Base-by-base conservation (phyloP, 2,888 invertebrate species). In the Heteromyza rotundicornis region DNA sequence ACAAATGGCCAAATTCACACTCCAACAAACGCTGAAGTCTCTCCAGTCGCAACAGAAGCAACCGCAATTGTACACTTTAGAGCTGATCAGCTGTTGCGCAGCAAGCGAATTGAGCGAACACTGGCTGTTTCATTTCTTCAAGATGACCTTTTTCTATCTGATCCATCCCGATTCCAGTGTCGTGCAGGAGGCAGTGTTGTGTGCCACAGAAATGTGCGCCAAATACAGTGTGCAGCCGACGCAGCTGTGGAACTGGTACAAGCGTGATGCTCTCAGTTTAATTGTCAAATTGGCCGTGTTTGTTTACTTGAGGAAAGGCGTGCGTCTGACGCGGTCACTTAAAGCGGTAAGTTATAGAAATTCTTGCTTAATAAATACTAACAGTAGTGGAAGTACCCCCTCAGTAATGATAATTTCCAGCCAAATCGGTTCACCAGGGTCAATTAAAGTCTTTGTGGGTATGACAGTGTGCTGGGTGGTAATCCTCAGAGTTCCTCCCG, bases 211-310 rank as follows among this genome's bases (percentile, higher is more conserved):
- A 64, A 75, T 83, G 69, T 82, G 83, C 17, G 74, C 73, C 1
- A 68, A 68, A n/a, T 74, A 79, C 52, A 69, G 72, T 1, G 66
- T 80, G 5, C 75, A 78, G 54, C 77, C 82, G 1, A 74, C 77
- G 1, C 76, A 80, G 1, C 63, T 83, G 5, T 80, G 83, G 74
- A 79, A 81, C 63, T 83, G 82, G 81, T 81, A 83, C 59, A 82
- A 81, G 32, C 71, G 78, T 0, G 80, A 82, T 68, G 79, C 81
- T 1, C 63, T 82, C 3, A 76, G 65, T 7, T 53, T 82, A 53
- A 72, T 81, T 10, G 74, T 81, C 0, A 72, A 75, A 3, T 65
- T 83, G 44, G 74, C 75, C 0, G 69, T 80, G 2, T 70, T 76
- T 23, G 76, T 73, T 1, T 82, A 76, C 60, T 54, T 83, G 1